Evolutionary conservation across 1,140 invertebrate genomes (phyloP), one percentile per base, ranked within the genome.

Genomic region (Temnothorax longispinosus): DNA sequence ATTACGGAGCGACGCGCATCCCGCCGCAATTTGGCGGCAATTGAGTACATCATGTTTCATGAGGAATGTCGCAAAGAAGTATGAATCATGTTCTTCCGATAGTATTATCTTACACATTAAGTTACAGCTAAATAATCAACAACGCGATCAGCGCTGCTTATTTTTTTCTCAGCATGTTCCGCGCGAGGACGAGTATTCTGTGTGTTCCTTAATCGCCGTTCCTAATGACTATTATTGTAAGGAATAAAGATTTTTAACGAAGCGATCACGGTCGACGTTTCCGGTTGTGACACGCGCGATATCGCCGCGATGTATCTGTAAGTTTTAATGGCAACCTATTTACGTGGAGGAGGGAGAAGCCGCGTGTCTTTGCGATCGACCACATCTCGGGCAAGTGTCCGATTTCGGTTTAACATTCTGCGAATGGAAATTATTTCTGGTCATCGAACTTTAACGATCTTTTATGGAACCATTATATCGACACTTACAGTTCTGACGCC

Each of bases 151-250:
- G 47, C 71, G 60, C 41, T 18, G 32, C 69, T 47, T 84, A 50
- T 65, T 50, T 58, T 56, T 18, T 38, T 47, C 6, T 32, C 32
- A 72, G 18, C 27, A 47, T 54, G 13, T 60, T 47, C 38, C 13
- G 32, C 69, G 80, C 18, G 15, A 62, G 47, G 44, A 60, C 21
- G 0, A 60, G 27, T 35, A 47, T 41, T 35, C 47, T 27, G 15
- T 75, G 8, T 58, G 71, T 74, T 74, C 32, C 32, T 75, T 47
- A 54, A 60, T 84, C 69, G 41, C 54, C 62, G 54, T 62, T 84
- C 44, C 32, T 82, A 82, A 82, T 47, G 69, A 84, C 41, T 44
- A 60, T 74, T 75, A 82, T 84, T 84, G 11, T 60, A 50, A 82
- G n/a, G 54, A 60, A 84, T 84, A 60, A 38, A 69, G 21, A 60